A percentile compares a stretch with the other conserved stretches of the same genome.
phyloP scores from a whole-genome alignment of 2,888 invertebrate genomes.

The Drosophila recens region DNA sequence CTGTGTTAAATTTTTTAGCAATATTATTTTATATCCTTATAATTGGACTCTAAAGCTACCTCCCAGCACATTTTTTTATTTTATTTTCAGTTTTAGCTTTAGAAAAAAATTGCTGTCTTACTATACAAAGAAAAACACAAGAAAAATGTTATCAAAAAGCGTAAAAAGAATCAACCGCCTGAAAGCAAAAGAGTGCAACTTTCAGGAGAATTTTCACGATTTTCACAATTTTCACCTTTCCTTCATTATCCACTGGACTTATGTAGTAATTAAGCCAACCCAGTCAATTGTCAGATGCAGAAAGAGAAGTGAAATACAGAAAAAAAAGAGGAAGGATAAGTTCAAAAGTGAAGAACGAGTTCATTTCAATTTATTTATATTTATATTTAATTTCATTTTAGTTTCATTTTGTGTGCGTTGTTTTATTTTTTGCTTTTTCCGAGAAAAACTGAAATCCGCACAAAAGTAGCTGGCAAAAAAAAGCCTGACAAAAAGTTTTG shows the following conservation, averaged over 20 bases:
- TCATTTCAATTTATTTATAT: conserved; percentile 48
- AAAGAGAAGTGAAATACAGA: background rate
- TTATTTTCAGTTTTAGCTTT: no score
- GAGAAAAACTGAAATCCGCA: conserved; percentile 28
- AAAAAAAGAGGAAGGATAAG: background rate
- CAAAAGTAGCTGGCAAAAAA: conserved; percentile 11
- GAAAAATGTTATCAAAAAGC: no score
- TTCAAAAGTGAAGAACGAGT: conserved; percentile 18
- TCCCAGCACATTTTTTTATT: no score
- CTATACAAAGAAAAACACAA: no score
- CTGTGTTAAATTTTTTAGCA: no score
- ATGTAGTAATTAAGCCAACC: conserved; percentile 23
- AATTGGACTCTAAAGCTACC: no score
- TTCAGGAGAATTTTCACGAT: conserved; percentile 7
- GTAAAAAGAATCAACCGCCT: background rate
- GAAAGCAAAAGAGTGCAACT: background rate
- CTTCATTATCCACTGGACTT: conserved; percentile 20
- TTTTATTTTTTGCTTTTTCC: background rate
- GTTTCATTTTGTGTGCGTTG: conserved; percentile 1
- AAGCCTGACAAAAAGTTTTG: conserved; percentile 54
- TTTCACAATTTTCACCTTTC: background rate
- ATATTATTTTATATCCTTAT: no score
- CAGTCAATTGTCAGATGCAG: conserved; percentile 33
- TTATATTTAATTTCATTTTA: conserved; percentile 48
- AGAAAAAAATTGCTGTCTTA: no score